Percentiles rank a stretch among this genome's conserved stretches.
These are phyloP conservation scores for Caenorhabditis sinica DNA, from an alignment of 2,888 invertebrate species.

Conservation along the genomic window DNA sequence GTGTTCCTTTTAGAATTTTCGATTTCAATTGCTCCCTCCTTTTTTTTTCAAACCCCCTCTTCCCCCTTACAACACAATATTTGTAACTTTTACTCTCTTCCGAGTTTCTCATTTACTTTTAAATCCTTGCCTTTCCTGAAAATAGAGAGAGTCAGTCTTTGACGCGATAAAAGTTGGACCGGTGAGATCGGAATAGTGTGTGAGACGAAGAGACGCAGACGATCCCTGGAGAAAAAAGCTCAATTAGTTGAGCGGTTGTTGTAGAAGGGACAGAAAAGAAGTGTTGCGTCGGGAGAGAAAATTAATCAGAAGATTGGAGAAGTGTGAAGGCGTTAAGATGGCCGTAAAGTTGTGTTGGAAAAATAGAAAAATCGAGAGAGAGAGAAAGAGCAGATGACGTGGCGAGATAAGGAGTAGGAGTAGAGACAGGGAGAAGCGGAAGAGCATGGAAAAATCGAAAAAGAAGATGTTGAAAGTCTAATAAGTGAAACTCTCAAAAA, in stretches of 20 bases:
- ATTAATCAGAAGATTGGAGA: constrained; percentile 28
- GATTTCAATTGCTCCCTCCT: neutral
- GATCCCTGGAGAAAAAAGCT: constrained; percentile 37
- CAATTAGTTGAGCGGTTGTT: constrained; percentile 43
- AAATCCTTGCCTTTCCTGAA: constrained; percentile 27
- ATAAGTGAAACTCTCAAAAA: no score
- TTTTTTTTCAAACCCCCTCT: neutral
- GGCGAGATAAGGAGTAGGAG: constrained; percentile 22
- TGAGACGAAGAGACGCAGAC: constrained; percentile 29
- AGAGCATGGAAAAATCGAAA: neutral
- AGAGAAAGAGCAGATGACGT: constrained; percentile 33
- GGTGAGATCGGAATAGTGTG: constrained; percentile 25
- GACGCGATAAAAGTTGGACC: constrained; percentile 57
- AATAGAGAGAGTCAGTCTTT: constrained; percentile 6
- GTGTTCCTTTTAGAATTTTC: constrained; percentile 28
- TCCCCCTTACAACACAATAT: neutral
- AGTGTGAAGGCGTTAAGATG: constrained; percentile 30
- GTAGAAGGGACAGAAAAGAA: neutral
- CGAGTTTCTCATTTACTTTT: constrained; percentile 47
- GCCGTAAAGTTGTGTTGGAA: constrained; percentile 40
- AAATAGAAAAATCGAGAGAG: constrained; percentile 4
- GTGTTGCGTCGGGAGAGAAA: constrained; percentile 43
- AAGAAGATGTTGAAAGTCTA: no score
- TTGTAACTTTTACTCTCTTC: constrained; percentile 14
- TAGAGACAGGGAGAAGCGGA: neutral